Evolutionary conservation across 2,888 invertebrate species (phyloP).

Genomic region (Mellilla xanthometata): DNA sequence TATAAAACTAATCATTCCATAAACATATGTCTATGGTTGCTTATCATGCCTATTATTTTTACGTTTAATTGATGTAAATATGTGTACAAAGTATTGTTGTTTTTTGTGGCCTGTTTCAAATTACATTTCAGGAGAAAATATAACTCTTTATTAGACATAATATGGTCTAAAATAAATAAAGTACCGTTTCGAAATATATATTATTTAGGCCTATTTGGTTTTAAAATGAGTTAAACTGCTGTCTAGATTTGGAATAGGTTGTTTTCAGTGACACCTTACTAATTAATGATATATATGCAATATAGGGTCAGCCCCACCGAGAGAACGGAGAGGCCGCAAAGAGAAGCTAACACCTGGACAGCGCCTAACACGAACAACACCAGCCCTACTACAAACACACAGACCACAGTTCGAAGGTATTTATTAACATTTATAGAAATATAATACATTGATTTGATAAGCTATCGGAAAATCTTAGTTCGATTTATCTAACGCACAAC

Average conservation of each 20-base stretch:
- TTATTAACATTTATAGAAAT: neutral
- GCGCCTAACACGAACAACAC: slow-evolving; percentile 48
- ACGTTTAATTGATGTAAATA: slow-evolving; percentile 18
- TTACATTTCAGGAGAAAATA: too few species aligned
- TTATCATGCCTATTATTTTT: slow-evolving; percentile 13
- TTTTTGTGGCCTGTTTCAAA: neutral
- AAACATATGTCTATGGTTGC: slow-evolving; percentile 9
- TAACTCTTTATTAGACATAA: too few species aligned
- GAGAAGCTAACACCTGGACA: slow-evolving; percentile 63
- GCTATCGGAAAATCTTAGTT: too few species aligned
- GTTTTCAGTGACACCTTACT: too few species aligned
- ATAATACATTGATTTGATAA: too few species aligned
- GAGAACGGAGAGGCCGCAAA: slow-evolving; percentile 56
- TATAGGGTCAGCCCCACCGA: slow-evolving; percentile 61
- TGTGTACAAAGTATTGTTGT: neutral
- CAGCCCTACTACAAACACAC: slow-evolving; percentile 47
- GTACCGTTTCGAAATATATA: too few species aligned
- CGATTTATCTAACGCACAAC: too few species aligned
- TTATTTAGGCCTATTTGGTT: too few species aligned
- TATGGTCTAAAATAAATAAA: too few species aligned
- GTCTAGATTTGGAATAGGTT: too few species aligned
- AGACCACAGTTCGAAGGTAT: slow-evolving; percentile 66
- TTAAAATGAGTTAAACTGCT: too few species aligned
- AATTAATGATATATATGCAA: too few species aligned
- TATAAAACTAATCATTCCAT: slow-evolving; percentile 1